Conservation (phyloP, 2,113 vertebrate genomes). For the Indri indri region DNA sequence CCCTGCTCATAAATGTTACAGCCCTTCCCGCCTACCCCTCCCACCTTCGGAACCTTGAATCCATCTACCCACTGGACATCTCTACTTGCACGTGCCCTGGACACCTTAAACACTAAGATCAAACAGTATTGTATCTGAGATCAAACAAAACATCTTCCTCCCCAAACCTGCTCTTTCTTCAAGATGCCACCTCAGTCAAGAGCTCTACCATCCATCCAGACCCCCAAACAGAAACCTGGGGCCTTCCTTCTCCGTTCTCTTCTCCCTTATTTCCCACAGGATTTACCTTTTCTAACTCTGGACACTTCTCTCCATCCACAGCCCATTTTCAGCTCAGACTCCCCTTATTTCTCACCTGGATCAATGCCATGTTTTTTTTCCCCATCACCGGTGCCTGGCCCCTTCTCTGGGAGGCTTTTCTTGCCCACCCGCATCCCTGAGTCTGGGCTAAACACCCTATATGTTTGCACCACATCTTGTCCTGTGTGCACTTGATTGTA, state of each 20-base stretch:
- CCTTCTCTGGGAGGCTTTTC: background rate
- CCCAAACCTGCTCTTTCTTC: background rate
- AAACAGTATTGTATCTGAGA: background rate
- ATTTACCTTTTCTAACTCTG: background rate
- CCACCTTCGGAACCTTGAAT: background rate
- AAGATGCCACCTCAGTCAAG: background rate
- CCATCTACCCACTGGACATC: no score
- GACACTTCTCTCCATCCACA: background rate
- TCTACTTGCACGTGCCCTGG: background rate
- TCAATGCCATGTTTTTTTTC: background rate
- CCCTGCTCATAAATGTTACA: background rate
- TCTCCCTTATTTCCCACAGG: background rate
- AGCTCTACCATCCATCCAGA: background rate
- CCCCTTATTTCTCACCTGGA: background rate
- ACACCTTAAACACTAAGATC: background rate
- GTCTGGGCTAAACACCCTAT: background rate
- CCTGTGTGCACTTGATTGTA: background rate
- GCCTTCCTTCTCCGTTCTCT: background rate
- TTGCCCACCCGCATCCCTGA: background rate
- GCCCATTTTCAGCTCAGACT: background rate
- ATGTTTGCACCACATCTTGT: background rate
- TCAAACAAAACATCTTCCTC: background rate
- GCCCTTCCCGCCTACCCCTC: background rate
- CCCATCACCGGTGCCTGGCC: background rate
- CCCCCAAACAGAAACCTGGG: background rate